phyloP scores from a whole-genome alignment of 2,888 invertebrate genomes.

The Lepidochrysops patricia region DNA sequence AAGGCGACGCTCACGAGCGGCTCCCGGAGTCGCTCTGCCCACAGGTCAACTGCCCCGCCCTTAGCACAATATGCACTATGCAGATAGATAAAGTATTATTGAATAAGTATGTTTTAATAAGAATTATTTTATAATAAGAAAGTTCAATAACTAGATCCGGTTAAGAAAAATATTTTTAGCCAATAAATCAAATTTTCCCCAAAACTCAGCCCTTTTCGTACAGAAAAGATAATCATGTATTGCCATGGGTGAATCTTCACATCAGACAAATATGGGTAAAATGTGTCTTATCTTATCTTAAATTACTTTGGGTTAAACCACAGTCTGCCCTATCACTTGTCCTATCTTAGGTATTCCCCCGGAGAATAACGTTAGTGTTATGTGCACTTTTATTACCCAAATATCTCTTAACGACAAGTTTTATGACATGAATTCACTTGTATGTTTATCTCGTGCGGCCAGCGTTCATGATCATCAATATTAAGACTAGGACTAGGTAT shows the following conservation, averaged over 20 bases:
- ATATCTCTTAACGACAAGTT: background rate
- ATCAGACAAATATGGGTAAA: background rate
- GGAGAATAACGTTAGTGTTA: slow-evolving; percentile 5
- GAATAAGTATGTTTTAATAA: too few relatives aligned
- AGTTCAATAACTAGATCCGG: too few relatives aligned
- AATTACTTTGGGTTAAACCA: background rate
- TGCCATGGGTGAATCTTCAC: background rate
- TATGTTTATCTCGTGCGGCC: background rate
- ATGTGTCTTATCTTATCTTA: slow-evolving; percentile 1
- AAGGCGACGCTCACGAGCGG: too few relatives aligned
- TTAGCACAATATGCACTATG: too few relatives aligned
- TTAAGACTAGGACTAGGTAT: too few relatives aligned
- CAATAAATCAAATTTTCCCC: background rate
- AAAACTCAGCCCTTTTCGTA: background rate
- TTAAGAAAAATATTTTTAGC: too few relatives aligned
- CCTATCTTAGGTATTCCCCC: slow-evolving; percentile 2
- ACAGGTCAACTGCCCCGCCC: too few relatives aligned
- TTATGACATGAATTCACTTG: background rate
- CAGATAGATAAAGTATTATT: too few relatives aligned
- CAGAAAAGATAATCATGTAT: background rate
- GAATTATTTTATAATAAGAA: too few relatives aligned
- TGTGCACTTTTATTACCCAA: background rate
- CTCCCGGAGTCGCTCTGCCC: too few relatives aligned
- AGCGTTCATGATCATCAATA: background rate
- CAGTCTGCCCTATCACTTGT: background rate